These are phyloP conservation scores for Holcopasites calliopsidis DNA, from an alignment of 1,140 invertebrate genomes.

Conservation along the genomic window DNA sequence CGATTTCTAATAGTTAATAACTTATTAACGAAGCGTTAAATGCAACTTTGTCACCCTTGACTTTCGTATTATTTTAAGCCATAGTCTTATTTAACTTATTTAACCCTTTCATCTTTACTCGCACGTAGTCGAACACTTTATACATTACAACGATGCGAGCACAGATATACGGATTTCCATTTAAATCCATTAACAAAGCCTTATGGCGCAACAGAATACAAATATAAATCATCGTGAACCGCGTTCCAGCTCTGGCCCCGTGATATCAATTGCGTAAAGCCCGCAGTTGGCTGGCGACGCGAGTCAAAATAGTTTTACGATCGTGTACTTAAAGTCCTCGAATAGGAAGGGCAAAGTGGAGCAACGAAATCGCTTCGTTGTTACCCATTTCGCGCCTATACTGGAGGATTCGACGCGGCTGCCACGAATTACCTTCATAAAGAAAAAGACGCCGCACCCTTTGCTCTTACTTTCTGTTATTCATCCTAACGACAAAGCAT, in stretches of 20 bases:
- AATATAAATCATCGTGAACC: neutral
- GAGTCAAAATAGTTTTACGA: constrained; percentile 66
- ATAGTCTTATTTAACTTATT: too few relatives aligned
- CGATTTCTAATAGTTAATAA: too few relatives aligned
- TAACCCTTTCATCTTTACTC: too few relatives aligned
- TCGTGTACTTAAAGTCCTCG: neutral
- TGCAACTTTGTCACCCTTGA: too few relatives aligned
- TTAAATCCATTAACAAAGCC: too few relatives aligned
- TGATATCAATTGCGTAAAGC: neutral
- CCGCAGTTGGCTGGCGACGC: neutral
- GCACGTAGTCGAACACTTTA: too few relatives aligned
- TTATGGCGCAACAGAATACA: neutral
- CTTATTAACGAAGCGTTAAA: too few relatives aligned
- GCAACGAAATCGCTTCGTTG: constrained; percentile 1
- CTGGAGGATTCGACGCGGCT: constrained; percentile 49
- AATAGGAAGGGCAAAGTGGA: too few relatives aligned
- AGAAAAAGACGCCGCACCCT: constrained; percentile 1
- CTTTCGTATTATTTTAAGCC: too few relatives aligned
- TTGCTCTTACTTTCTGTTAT: constrained; percentile 24
- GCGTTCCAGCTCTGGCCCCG: neutral
- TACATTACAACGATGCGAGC: too few relatives aligned
- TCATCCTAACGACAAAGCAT: constrained; percentile 1
- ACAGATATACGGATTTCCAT: too few relatives aligned
- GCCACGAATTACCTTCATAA: constrained; percentile 58
- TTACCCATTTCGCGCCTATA: too few relatives aligned